phyloP scores from a whole-genome alignment of 2,797 vertebrate species.

The Sebastes vulpes region DNA sequence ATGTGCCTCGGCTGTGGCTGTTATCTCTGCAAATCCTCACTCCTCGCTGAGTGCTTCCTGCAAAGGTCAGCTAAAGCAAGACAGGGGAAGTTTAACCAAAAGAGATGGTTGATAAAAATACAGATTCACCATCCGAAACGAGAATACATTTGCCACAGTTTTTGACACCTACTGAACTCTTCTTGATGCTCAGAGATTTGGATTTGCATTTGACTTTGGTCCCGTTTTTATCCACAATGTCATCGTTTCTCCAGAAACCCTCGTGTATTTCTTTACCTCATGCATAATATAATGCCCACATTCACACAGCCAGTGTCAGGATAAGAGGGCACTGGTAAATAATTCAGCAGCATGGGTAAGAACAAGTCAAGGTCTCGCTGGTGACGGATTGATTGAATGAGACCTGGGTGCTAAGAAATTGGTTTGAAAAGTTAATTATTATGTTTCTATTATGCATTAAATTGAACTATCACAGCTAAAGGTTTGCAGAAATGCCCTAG shows the following conservation, averaged over 20 bases:
- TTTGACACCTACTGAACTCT: neutral
- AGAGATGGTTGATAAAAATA: neutral
- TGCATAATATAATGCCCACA: conserved; percentile 59
- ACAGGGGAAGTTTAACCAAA: neutral
- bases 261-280: conserved; percentile 50
- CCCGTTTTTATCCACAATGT: conserved; percentile 3
- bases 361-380: conserved; percentile 46
- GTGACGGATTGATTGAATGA: conserved; percentile 20
- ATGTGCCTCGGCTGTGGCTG: conserved; percentile 33
- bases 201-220: conserved; percentile 1
- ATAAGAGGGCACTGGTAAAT: conserved; percentile 48
- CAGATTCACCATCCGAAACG: neutral
- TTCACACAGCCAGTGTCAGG: conserved; percentile 19
- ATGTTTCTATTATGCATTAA: conserved; percentile 9
- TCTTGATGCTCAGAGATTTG: neutral
- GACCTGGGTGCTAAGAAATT: neutral
- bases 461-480: neutral
- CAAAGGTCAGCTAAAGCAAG: conserved; percentile 45
- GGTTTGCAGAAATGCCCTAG: neutral
- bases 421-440: neutral
- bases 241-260: conserved; percentile 6
- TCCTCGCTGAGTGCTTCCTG: conserved; percentile 16
- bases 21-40: conserved; percentile 38
- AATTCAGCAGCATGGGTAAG: conserved; percentile 47
- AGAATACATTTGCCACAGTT: neutral